Evolutionary conservation across 2,888 invertebrate species (phyloP).

Genomic region (Synergus japonicus): DNA sequence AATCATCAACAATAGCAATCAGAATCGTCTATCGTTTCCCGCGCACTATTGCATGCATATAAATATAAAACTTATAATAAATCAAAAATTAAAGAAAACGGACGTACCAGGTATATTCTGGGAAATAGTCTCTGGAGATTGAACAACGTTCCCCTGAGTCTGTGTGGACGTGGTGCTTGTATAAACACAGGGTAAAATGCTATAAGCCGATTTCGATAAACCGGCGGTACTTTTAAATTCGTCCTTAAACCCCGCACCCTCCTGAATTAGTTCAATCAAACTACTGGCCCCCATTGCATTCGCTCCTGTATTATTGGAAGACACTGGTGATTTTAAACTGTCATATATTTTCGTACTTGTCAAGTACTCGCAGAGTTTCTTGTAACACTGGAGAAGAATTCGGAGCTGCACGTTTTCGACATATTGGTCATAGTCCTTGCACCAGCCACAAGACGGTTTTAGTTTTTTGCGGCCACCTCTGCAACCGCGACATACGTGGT

Average conservation of each 20-base stretch:
- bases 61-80: background rate
- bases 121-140: slow-evolving; percentile 62
- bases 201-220: slow-evolving; percentile 86
- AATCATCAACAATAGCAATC: no score
- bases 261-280: slow-evolving; percentile 87
- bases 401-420: slow-evolving; percentile 89
- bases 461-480: slow-evolving; percentile 91
- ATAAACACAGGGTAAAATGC: slow-evolving; percentile 86
- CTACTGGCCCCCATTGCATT: slow-evolving; percentile 79
- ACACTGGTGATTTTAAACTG: slow-evolving; percentile 78
- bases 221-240: slow-evolving; percentile 86
- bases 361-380: slow-evolving; percentile 91
- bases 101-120: slow-evolving; percentile 67
- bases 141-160: slow-evolving; percentile 73
- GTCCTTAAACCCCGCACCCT: slow-evolving; percentile 88
- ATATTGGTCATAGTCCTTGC: slow-evolving; percentile 90
- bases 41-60: background rate
- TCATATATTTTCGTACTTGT: slow-evolving; percentile 86
- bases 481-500: slow-evolving; percentile 92
- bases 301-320: slow-evolving; percentile 78
- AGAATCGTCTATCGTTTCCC: background rate
- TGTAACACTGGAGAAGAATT: slow-evolving; percentile 91
- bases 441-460: slow-evolving; percentile 91
- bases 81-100: background rate
- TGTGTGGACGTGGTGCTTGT: slow-evolving; percentile 82